Evolutionary conservation across 2,797 vertebrate species (phyloP).

Genomic region (Hoplostethus atlanticus): DNA sequence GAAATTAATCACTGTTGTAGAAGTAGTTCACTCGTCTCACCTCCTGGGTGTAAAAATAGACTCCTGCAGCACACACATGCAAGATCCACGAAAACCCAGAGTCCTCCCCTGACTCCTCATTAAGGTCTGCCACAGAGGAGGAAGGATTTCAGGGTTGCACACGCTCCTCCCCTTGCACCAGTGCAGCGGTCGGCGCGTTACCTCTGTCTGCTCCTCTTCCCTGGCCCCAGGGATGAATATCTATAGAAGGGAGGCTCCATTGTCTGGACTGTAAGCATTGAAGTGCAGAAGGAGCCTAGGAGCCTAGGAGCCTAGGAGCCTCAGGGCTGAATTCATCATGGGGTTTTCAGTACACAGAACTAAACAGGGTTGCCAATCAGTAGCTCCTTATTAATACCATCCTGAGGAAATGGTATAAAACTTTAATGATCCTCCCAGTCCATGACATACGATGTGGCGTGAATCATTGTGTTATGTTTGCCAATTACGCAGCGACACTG

Average conservation of each 20-base stretch:
- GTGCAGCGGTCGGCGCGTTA: slow-evolving; percentile 39
- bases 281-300: slow-evolving; percentile 44
- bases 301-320: slow-evolving; percentile 62
- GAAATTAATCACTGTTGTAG: slow-evolving; percentile 45
- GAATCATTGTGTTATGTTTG: slow-evolving; percentile 6
- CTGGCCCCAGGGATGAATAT: slow-evolving; percentile 70
- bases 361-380: slow-evolving; percentile 24
- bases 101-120: slow-evolving; percentile 73
- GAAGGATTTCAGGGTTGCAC: slow-evolving; percentile 58
- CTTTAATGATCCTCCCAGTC: slow-evolving; percentile 45
- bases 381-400: slow-evolving; percentile 32
- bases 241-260: slow-evolving; percentile 46
- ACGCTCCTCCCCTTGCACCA: slow-evolving; percentile 30
- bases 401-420: slow-evolving; percentile 51
- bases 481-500: not conserved
- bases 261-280: slow-evolving; percentile 66
- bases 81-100: slow-evolving; percentile 18
- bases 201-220: slow-evolving; percentile 39
- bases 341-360: slow-evolving; percentile 42
- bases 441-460: slow-evolving; percentile 10
- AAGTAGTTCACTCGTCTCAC: slow-evolving; percentile 31
- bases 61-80: not conserved
- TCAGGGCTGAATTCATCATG: slow-evolving; percentile 69
- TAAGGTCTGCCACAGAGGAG: slow-evolving; percentile 50
- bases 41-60: slow-evolving; percentile 56